Evolutionary conservation across 2,113 vertebrate genomes (phyloP).

Genomic region (Chionodraco myersi): DNA sequence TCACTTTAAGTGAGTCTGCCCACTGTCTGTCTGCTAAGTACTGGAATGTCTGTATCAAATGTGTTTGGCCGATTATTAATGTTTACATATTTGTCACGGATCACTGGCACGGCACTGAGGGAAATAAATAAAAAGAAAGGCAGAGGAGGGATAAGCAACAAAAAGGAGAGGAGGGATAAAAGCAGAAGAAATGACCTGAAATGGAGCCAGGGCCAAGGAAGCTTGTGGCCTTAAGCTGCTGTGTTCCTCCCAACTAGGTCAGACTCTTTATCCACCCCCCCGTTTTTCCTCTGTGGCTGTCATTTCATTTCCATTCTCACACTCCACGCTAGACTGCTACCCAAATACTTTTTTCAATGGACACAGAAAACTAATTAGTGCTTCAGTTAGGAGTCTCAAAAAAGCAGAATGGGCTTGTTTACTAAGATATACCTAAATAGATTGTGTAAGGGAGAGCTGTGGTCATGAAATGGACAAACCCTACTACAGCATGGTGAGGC

Average conservation of each 20-base stretch:
- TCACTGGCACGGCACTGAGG: constrained; percentile 16
- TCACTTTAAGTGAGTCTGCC: constrained; percentile 90
- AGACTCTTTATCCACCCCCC: constrained; percentile 61
- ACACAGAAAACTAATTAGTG: constrained; percentile 25
- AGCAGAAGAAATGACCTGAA: constrained; percentile 75
- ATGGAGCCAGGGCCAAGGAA: constrained; percentile 74
- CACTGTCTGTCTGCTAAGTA: constrained; percentile 8
- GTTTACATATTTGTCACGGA: constrained; percentile 36
- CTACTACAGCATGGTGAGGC: constrained; percentile 29
- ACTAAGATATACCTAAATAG: constrained; percentile 4
- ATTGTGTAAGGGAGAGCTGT: constrained; percentile 26
- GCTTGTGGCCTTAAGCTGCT: constrained; percentile 74
- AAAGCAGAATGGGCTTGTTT: constrained; percentile 12
- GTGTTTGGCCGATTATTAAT: constrained; percentile 31
- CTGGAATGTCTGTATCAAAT: neutral
- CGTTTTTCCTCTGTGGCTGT: constrained; percentile 64
- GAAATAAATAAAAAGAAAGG: constrained; percentile 16
- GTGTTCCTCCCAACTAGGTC: constrained; percentile 80
- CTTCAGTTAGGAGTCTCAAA: constrained; percentile 12
- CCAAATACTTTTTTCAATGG: constrained; percentile 35
- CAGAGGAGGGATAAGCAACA: constrained; percentile 27
- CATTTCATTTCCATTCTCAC: constrained; percentile 71
- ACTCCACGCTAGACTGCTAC: constrained; percentile 36
- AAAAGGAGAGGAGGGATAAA: constrained; percentile 48
- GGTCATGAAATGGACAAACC: constrained; percentile 41